A percentile compares a stretch with the other conserved stretches of the same genome.
Conservation (phyloP, 37 sponge, comb jelly and placozoan species). For the Axinella damicornis region DNA sequence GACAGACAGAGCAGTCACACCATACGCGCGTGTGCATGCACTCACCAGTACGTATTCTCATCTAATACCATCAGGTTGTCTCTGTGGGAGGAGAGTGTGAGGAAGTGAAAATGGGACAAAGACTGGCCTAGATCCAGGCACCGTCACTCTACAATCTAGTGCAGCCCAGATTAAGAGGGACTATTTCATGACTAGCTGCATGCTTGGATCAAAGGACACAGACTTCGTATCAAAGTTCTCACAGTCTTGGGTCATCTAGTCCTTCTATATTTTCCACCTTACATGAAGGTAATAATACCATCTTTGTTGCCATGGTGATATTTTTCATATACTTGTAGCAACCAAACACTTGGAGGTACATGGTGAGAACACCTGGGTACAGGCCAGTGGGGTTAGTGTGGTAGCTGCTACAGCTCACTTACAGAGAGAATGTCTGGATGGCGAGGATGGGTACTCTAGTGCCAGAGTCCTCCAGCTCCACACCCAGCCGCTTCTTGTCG, state of each 20-base stretch:
- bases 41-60: constrained; percentile 73
- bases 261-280: no score
- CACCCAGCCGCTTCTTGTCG: constrained; percentile 88
- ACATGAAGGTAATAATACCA: no score
- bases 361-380: neutral
- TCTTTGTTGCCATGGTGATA: no score
- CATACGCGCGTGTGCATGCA: no score
- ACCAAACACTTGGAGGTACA: neutral
- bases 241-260: no score
- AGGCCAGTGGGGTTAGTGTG: neutral
- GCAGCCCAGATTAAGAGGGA: no score
- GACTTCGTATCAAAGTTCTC: no score
- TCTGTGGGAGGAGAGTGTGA: constrained; percentile 19
- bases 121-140: neutral
- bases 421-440: constrained; percentile 80
- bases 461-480: constrained; percentile 85
- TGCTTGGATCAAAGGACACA: no score
- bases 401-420: constrained; percentile 30
- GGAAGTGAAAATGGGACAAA: neutral
- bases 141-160: no score
- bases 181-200: no score
- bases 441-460: constrained; percentile 85
- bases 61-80: constrained; percentile 77
- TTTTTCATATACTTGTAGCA: neutral
- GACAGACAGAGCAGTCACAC: no score